A percentile compares a stretch with the other conserved stretches of the same genome.
phyloP scores from a whole-genome alignment of 2,888 invertebrate genomes.

The Athalia rosae region DNA sequence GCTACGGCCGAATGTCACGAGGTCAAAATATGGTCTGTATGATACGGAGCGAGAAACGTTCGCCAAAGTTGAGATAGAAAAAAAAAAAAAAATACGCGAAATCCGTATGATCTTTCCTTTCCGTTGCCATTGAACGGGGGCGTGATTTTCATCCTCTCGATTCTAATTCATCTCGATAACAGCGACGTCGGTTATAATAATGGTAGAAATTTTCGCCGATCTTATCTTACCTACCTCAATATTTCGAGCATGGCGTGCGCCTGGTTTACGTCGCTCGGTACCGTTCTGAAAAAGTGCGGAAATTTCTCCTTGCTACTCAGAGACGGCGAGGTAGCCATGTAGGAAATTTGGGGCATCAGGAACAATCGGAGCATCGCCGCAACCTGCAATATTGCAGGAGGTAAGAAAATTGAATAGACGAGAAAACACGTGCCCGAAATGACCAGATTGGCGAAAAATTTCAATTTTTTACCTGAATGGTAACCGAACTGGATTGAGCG shows the following conservation, averaged over 20 bases:
- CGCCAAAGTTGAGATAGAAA: background rate
- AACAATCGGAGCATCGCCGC: conserved; percentile 75
- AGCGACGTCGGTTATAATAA: background rate
- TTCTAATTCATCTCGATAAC: too few relatives aligned
- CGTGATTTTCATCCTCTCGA: too few relatives aligned
- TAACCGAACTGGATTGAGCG: conserved; percentile 75
- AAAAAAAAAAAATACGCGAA: background rate
- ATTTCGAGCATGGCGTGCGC: conserved; percentile 76
- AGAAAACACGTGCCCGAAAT: too few relatives aligned
- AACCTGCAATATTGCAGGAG: conserved; percentile 70
- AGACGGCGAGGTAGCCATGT: conserved; percentile 76
- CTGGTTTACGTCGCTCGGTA: conserved; percentile 77
- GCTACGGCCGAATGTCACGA: background rate
- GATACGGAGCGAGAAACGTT: conserved; percentile 16
- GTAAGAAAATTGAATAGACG: background rate
- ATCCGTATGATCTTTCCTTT: background rate
- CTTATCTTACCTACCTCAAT: conserved; percentile 70
- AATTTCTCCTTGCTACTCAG: conserved; percentile 75
- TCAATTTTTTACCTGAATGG: conserved; percentile 71
- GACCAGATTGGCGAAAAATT: background rate
- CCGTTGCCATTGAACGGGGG: background rate
- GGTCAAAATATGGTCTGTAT: conserved; percentile 22
- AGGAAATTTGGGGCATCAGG: conserved; percentile 76
- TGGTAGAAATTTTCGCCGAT: background rate
- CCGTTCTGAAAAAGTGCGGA: conserved; percentile 77